A percentile compares a stretch with the other conserved stretches of the same genome.
Conservation (phyloP, 1,140 invertebrate species). For the Papilio aristodemus region DNA sequence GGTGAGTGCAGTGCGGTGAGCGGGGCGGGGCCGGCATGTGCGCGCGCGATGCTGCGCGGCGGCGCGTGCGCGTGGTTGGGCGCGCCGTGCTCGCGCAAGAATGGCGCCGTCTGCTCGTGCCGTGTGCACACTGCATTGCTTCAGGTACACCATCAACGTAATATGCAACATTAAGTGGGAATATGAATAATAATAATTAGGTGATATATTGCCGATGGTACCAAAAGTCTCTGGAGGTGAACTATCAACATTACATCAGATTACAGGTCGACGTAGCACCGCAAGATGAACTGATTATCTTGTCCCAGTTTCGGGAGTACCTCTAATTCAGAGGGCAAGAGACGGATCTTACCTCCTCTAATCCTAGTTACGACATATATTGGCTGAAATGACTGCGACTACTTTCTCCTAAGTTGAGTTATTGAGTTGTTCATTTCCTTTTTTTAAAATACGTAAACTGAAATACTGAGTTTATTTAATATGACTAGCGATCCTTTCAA, state of each 20-base stretch:
- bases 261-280: too few species aligned
- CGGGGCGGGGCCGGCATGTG: slow-evolving; percentile 52
- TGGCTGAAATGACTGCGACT: too few species aligned
- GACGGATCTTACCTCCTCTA: slow-evolving; percentile 65
- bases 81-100: slow-evolving; percentile 71
- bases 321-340: too few species aligned
- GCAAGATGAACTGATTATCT: slow-evolving; percentile 1
- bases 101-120: slow-evolving; percentile 70
- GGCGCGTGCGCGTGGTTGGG: slow-evolving; percentile 74
- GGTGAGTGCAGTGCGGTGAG: slow-evolving; percentile 37
- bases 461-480: too few species aligned
- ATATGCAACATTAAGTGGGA: not conserved
- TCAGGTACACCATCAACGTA: slow-evolving; percentile 48
- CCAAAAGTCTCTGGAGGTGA: too few species aligned
- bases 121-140: slow-evolving; percentile 66
- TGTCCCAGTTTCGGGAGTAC: too few species aligned
- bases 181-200: not conserved
- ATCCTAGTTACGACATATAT: slow-evolving; percentile 65
- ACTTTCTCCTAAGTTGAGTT: too few species aligned
- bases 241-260: not conserved
- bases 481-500: too few species aligned
- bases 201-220: not conserved
- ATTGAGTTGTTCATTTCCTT: too few species aligned
- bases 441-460: too few species aligned
- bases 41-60: slow-evolving; percentile 66